Evolutionary conservation across 1,140 invertebrate species (phyloP).

Genomic region (Telenomus remus): DNA sequence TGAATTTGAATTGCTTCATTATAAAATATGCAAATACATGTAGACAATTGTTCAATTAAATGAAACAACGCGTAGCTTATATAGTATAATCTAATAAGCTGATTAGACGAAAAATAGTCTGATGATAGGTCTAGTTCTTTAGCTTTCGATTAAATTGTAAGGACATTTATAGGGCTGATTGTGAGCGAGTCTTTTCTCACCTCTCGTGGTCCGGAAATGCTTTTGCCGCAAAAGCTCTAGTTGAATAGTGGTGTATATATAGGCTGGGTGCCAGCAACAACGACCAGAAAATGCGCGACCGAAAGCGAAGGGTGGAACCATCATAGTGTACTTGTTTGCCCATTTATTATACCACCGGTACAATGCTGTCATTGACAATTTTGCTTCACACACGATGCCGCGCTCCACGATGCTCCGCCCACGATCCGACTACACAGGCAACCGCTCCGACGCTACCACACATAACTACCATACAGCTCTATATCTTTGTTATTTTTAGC

Average conservation of each 20-base stretch:
- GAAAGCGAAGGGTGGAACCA: constrained; percentile 54
- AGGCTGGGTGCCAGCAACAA: constrained; percentile 25
- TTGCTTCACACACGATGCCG: constrained; percentile 71
- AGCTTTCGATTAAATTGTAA: constrained; percentile 29
- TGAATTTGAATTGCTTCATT: constrained; percentile 18
- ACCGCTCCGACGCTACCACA: constrained; percentile 54
- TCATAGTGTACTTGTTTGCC: constrained; percentile 59
- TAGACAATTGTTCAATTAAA: constrained; percentile 16
- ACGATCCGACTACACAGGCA: constrained; percentile 70
- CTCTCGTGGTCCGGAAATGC: constrained; percentile 57
- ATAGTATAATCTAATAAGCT: too few relatives aligned
- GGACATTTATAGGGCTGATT: constrained; percentile 47
- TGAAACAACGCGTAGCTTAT: too few relatives aligned
- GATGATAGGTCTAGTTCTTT: constrained; percentile 2
- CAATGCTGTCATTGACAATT: constrained; percentile 74
- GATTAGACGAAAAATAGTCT: too few relatives aligned
- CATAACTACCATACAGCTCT: constrained; percentile 14
- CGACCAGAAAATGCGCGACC: constrained; percentile 50
- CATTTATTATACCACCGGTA: constrained; percentile 70
- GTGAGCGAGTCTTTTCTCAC: constrained; percentile 44
- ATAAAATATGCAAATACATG: constrained; percentile 27
- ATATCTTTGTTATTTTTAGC: neutral
- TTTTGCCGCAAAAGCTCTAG: constrained; percentile 22
- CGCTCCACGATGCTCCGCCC: constrained; percentile 71
- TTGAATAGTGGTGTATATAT: constrained; percentile 35